Percentiles rank a stretch among this genome's conserved stretches.
Conservation (phyloP, 2,797 vertebrate species). For the Acrossocheilus fasciatus region DNA sequence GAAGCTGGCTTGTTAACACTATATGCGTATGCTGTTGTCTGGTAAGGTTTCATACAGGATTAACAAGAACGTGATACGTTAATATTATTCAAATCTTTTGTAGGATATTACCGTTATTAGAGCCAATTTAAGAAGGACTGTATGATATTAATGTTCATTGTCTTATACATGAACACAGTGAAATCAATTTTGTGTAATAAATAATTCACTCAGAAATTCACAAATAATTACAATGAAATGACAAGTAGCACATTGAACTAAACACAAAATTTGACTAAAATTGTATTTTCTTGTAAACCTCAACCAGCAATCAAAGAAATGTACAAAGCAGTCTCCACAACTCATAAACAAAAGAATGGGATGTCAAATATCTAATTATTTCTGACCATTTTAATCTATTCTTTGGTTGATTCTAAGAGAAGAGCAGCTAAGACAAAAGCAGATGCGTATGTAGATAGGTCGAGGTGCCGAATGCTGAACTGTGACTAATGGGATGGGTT, state of each 20-base stretch:
- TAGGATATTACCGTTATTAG: not conserved
- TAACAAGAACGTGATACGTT: too few relatives aligned
- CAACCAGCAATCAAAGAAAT: not conserved
- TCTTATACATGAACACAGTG: not conserved
- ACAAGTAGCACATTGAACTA: not conserved
- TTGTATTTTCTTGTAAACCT: not conserved
- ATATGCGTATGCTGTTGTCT: not conserved
- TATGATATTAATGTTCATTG: not conserved
- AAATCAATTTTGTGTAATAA: too few relatives aligned
- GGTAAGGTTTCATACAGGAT: not conserved
- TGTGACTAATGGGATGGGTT: conserved; percentile 49
- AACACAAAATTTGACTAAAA: not conserved
- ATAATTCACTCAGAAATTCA: not conserved
- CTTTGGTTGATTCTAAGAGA: not conserved
- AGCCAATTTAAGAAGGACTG: not conserved
- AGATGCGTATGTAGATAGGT: conserved; percentile 18
- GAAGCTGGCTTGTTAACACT: not conserved
- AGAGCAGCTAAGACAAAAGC: conserved; percentile 9
- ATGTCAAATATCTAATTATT: not conserved
- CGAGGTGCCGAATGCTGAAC: conserved; percentile 2
- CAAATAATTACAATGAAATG: not conserved
- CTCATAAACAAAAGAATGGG: not conserved
- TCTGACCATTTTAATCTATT: not conserved
- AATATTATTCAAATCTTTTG: not conserved
- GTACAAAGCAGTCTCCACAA: not conserved